Base-by-base conservation (phyloP, 2,888 invertebrate species). In the Actias luna region DNA sequence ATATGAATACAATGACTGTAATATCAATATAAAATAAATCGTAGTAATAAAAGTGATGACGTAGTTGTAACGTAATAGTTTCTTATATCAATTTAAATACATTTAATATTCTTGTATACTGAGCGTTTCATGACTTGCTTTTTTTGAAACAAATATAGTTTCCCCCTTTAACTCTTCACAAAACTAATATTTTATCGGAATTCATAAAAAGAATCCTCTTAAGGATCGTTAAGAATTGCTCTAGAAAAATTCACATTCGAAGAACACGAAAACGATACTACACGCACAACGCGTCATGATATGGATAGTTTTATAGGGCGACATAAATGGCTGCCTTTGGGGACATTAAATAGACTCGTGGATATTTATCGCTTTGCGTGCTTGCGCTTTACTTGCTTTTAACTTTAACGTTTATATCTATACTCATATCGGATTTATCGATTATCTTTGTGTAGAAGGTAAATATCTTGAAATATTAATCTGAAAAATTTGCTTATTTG, bases 401-500 rank as follows among this genome's bases (percentile, higher is more conserved):
- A 87, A 89, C 90, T 87, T 87, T 78, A 82, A 67, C 79, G 78
- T 82, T 83, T 87, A 88, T 90, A 87, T n/a, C n/a, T n/a, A n/a
- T n/a, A n/a, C n/a, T n/a, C n/a, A n/a, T n/a, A n/a, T n/a, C n/a
- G n/a, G n/a, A n/a, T n/a, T n/a, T n/a, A n/a, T n/a, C n/a, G n/a
- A n/a, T n/a, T n/a, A n/a, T n/a, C n/a, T n/a, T n/a, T n/a, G n/a
- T n/a, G n/a, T n/a, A n/a, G n/a, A n/a, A n/a, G n/a, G n/a, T n/a
- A n/a, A n/a, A n/a, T n/a, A n/a, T n/a, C n/a, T n/a, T n/a, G n/a
- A n/a, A n/a, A n/a, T n/a, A n/a, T n/a, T n/a, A n/a, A n/a, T n/a
- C n/a, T n/a, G n/a, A n/a, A n/a, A n/a, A n/a, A n/a, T n/a, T n/a
- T n/a, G n/a, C n/a, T n/a, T n/a, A n/a, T n/a, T n/a, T n/a, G n/a